Percentiles rank a stretch among this genome's conserved stretches.
These are phyloP conservation scores for Cheilosia variabilis DNA, from an alignment of 2,888 invertebrate species.

Conservation along the genomic window DNA sequence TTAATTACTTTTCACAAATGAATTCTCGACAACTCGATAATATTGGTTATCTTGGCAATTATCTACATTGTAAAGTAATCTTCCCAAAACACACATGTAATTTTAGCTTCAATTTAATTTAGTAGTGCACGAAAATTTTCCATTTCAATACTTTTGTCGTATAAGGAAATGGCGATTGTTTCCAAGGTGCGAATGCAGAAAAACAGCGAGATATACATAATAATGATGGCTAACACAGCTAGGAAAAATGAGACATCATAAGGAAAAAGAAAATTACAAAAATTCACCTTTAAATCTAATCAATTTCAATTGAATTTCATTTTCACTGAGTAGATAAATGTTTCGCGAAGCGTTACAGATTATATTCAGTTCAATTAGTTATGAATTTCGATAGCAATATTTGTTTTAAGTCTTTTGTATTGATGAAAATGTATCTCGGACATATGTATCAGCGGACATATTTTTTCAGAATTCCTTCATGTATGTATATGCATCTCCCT, in stretches of 20 bases:
- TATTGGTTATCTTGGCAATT: no score
- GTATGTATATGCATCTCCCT: conserved; percentile 46
- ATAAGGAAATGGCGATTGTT: conserved; percentile 71
- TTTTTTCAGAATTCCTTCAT: conserved; percentile 47
- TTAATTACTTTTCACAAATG: conserved; percentile 20
- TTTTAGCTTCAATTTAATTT: not conserved
- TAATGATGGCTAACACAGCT: conserved; percentile 59
- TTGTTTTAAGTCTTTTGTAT: conserved; percentile 61
- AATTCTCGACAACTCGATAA: not conserved
- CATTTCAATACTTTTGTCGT: conserved; percentile 56
- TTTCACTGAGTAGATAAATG: conserved; percentile 57
- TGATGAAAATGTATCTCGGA: conserved; percentile 69
- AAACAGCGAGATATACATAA: conserved; percentile 71
- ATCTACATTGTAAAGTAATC: not conserved
- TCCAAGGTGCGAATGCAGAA: conserved; percentile 59
- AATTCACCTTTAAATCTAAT: conserved; percentile 66
- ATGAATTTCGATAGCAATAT: conserved; percentile 38
- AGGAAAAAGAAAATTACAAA: conserved; percentile 50
- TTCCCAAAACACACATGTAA: conserved; percentile 1
- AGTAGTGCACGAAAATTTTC: conserved; percentile 4
- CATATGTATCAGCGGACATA: conserved; percentile 69
- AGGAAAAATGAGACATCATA: conserved; percentile 52
- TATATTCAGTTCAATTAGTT: conserved; percentile 37
- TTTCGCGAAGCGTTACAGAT: conserved; percentile 45
- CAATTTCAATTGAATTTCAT: conserved; percentile 63